phyloP scores from a whole-genome alignment of 2,113 vertebrate genomes.

The Apteryx mantelli region DNA sequence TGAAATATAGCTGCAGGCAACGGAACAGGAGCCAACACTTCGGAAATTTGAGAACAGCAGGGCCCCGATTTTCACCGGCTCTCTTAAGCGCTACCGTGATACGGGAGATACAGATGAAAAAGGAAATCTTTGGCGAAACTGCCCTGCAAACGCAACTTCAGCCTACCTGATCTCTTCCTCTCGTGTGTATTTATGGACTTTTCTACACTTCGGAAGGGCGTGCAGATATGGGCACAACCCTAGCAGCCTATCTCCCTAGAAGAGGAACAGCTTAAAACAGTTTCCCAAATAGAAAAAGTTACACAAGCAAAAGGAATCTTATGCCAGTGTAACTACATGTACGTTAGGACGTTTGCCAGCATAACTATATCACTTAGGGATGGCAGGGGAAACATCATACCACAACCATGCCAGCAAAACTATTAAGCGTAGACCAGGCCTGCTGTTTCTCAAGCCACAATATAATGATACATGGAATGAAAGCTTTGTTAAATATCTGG shows the following conservation, averaged over 20 bases:
- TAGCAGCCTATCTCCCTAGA: background rate
- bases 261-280: background rate
- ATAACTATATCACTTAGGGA: background rate
- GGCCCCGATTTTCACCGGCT: accelerated
- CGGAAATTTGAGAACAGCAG: background rate
- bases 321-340: background rate
- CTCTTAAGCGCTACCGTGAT: background rate
- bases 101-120: background rate
- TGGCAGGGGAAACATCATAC: background rate
- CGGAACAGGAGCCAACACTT: background rate
- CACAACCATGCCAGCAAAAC: background rate
- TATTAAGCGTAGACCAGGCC: background rate
- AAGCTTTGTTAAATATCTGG: background rate
- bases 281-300: background rate
- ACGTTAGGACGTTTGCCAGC: background rate
- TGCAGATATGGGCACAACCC: background rate
- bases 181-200: accelerated
- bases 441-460: background rate
- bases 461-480: background rate
- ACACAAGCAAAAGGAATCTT: background rate
- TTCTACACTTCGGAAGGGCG: background rate
- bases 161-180: background rate
- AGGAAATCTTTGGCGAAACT: background rate
- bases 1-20: background rate
- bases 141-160: background rate